Conservation (phyloP, 2,888 invertebrate genomes). For the Agriotes lineatus region DNA sequence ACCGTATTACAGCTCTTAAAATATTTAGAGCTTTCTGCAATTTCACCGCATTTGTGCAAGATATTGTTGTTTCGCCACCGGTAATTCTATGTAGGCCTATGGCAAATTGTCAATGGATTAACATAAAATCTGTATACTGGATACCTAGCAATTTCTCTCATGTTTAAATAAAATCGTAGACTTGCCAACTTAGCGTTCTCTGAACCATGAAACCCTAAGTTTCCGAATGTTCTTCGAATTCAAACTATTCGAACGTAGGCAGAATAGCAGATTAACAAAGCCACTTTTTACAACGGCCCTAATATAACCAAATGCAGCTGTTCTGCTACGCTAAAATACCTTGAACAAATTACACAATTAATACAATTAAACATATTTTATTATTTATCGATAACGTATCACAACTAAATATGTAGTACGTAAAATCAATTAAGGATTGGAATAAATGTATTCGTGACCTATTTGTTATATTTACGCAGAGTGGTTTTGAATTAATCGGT, state of each 20-base stretch:
- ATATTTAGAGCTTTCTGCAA: constrained; percentile 10
- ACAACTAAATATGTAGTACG: constrained; percentile 19
- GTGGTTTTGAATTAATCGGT: constrained; percentile 11
- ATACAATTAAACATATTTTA: constrained; percentile 10
- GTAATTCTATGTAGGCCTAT: constrained; percentile 20
- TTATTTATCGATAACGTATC: constrained; percentile 19
- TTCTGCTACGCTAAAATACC: constrained; percentile 1
- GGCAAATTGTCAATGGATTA: constrained; percentile 10
- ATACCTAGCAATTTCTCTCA: too few relatives aligned
- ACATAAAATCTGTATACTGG: too few relatives aligned
- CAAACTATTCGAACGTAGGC: too few relatives aligned
- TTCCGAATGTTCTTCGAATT: too few relatives aligned
- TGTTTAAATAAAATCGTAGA: too few relatives aligned
- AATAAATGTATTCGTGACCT: constrained; percentile 14
- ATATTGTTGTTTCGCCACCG: constrained; percentile 17
- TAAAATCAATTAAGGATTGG: constrained; percentile 14
- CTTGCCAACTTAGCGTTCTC: too few relatives aligned
- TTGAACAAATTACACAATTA: constrained; percentile 16
- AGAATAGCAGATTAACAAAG: too few relatives aligned
- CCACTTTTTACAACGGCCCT: too few relatives aligned
- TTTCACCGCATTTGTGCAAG: constrained; percentile 8
- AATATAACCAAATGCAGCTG: too few relatives aligned
- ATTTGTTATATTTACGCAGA: constrained; percentile 21
- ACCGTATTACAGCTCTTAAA: neutral
- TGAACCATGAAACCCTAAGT: too few relatives aligned